Percentiles rank a stretch among this genome's conserved stretches.
These are phyloP conservation scores for Pelagia noctiluca DNA, from an alignment of 30 jellyfish, hydroid and myxozoan genomes.

Conservation along the genomic window DNA sequence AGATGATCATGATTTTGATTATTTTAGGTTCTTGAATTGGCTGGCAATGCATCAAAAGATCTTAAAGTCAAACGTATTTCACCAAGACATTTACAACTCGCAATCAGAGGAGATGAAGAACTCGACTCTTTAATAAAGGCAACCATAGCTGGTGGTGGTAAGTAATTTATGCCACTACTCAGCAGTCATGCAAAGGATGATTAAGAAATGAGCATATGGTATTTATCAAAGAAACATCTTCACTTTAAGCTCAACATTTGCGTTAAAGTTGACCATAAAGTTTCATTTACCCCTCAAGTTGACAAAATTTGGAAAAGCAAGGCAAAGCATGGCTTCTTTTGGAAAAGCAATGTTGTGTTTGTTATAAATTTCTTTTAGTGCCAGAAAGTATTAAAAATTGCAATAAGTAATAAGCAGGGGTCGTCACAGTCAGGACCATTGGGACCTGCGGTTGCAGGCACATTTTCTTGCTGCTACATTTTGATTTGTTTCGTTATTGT, in stretches of 20 bases:
- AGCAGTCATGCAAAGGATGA: not conserved
- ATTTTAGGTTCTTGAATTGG: slow-evolving; percentile 90
- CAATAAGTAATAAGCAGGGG: too few species aligned
- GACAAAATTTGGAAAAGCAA: too few species aligned
- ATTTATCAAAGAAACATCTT: not conserved
- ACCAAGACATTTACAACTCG: slow-evolving; percentile 98
- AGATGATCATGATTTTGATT: not conserved
- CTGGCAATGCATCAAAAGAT: slow-evolving; percentile 99
- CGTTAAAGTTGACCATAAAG: too few species aligned
- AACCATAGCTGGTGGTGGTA: slow-evolving; percentile 99
- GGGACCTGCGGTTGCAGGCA: too few species aligned
- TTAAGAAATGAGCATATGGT: not conserved
- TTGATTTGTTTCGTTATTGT: too few species aligned
- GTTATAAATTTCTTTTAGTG: too few species aligned
- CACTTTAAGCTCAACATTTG: not conserved
- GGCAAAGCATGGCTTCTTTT: too few species aligned
- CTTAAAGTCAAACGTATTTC: slow-evolving; percentile 95
- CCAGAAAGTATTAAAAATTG: too few species aligned
- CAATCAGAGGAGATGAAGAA: slow-evolving; percentile 99
- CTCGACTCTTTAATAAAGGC: slow-evolving; percentile 95
- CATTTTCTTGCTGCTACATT: too few species aligned
- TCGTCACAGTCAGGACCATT: too few species aligned
- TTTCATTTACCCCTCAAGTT: too few species aligned
- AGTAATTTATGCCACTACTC: not conserved
- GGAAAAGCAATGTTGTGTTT: too few species aligned